Conservation (phyloP, 2,113 vertebrate genomes). For the Anseranas semipalmata region DNA sequence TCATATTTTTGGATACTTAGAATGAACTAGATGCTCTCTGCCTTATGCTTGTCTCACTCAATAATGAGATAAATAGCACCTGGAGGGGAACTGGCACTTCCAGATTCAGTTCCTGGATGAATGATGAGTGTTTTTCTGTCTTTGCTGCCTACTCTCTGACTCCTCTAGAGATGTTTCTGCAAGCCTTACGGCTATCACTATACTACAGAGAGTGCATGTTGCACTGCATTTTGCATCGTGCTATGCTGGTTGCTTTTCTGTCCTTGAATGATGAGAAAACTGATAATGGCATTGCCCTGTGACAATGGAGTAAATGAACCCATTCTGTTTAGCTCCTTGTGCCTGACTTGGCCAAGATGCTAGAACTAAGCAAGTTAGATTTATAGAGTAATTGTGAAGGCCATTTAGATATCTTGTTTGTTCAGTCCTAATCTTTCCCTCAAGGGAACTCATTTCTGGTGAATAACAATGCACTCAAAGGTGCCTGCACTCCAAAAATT, state of each 20-base stretch:
- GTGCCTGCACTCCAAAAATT: neutral
- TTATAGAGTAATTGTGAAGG: neutral
- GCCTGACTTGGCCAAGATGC: neutral
- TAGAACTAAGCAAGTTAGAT: neutral
- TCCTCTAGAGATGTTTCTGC: neutral
- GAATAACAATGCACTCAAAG: neutral
- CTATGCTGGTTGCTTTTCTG: neutral
- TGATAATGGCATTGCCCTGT: neutral
- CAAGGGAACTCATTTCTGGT: neutral
- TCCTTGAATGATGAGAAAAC: neutral
- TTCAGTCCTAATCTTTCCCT: neutral
- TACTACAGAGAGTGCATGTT: neutral
- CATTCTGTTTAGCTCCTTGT: neutral
- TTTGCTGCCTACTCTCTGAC: neutral
- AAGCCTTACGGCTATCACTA: neutral
- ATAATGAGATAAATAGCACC: neutral
- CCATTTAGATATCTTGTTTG: neutral
- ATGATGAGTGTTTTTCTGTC: neutral
- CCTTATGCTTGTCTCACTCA: neutral
- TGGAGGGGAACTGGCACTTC: neutral
- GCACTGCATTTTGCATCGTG: neutral
- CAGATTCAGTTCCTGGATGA: neutral
- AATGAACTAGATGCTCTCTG: neutral
- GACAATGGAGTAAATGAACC: neutral
- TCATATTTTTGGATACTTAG: neutral